Conservation (phyloP, 2,888 invertebrate species). For the Apamea crenata region DNA sequence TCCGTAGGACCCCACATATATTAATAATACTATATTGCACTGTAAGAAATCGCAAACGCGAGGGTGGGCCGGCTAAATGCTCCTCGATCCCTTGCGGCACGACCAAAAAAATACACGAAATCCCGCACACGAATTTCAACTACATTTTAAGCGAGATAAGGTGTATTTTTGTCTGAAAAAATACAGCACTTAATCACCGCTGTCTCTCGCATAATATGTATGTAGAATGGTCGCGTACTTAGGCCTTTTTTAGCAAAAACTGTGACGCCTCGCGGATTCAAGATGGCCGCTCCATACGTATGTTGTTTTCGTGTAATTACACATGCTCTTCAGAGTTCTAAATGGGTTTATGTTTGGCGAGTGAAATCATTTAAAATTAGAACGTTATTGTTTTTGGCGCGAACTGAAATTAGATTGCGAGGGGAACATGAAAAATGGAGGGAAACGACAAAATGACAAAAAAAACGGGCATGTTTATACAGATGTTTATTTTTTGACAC, state of each 20-base stretch:
- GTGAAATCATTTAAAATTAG: constrained; percentile 68
- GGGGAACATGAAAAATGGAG: constrained; percentile 13
- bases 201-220: constrained; percentile 85
- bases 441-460: constrained; percentile 26
- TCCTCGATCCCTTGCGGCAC: constrained; percentile 82
- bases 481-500: constrained; percentile 52
- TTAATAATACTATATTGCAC: constrained; percentile 88
- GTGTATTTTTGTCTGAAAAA: constrained; percentile 68
- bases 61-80: constrained; percentile 85
- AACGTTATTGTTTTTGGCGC: constrained; percentile 65
- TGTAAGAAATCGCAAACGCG: constrained; percentile 87
- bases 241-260: constrained; percentile 84
- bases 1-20: constrained; percentile 81
- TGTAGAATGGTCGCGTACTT: constrained; percentile 86
- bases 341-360: constrained; percentile 59
- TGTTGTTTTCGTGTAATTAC: constrained; percentile 73
- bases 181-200: constrained; percentile 84
- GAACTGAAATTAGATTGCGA: constrained; percentile 47
- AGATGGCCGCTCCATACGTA: constrained; percentile 80
- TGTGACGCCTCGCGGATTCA: constrained; percentile 87
- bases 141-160: constrained; percentile 57
- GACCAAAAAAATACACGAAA: constrained; percentile 76
- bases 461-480: constrained; percentile 16
- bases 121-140: constrained; percentile 65
- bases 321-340: constrained; percentile 68